Percentiles rank a stretch among this genome's conserved stretches.
Conservation (phyloP, 2,888 invertebrate species). For the Synanthedon myopaeformis region DNA sequence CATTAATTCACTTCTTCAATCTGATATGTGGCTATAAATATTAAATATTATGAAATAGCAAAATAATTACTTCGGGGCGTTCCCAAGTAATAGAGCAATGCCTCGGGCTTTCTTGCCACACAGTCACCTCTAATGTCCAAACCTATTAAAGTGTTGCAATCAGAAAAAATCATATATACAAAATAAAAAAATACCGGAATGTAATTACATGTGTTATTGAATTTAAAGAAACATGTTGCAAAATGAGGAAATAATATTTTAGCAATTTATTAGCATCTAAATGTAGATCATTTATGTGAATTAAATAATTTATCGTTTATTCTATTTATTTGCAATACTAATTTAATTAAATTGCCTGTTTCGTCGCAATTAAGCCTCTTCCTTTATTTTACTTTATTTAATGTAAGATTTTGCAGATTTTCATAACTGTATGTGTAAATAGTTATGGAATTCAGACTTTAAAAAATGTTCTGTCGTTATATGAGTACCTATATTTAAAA, state of each 20-base stretch:
- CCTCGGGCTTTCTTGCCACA: constrained; percentile 15
- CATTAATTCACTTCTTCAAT: no score
- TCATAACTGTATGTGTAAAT: no score
- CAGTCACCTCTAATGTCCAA: constrained; percentile 10
- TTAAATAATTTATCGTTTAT: constrained; percentile 3
- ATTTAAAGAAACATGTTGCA: neutral
- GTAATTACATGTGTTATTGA: neutral
- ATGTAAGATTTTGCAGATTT: no score
- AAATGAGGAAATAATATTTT: neutral
- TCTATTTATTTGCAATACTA: no score
- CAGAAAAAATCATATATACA: neutral
- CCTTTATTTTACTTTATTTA: no score
- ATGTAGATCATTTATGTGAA: constrained; percentile 12
- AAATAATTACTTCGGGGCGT: neutral
- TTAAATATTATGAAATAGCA: neutral
- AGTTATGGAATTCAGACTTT: no score
- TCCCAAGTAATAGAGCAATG: neutral
- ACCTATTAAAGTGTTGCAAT: constrained; percentile 19
- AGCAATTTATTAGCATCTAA: neutral
- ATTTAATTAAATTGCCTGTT: no score
- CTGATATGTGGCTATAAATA: no score
- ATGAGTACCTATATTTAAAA: no score
- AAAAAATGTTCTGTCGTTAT: no score
- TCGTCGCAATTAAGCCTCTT: no score
- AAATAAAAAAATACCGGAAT: neutral